Evolutionary conservation across 2,888 invertebrate genomes (phyloP), one percentile per base, ranked within the genome.

Genomic region (Cataglyphis altisquamis): DNA sequence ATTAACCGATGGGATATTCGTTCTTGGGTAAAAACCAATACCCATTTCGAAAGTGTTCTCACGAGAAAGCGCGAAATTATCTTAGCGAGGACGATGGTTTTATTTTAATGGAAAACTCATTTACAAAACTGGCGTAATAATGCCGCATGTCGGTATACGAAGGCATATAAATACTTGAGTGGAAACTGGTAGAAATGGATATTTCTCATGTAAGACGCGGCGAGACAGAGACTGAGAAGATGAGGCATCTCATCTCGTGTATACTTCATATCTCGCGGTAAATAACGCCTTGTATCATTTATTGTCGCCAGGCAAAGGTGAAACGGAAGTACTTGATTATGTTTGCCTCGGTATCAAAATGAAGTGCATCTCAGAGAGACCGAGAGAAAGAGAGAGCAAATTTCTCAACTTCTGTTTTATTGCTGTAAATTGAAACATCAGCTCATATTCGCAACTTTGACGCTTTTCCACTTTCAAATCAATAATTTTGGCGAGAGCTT

Each of bases 201-300:
- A 87, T 82, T 84, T 63, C 81, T 84, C 73, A 68, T 10, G 83
- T 73, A 84, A 82, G 72, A 72, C 57, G 62, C 32, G 9, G 77
- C 29, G 41, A 36, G 70, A 73, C 25, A 66, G 77, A 60, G 64
- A n/a, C 75, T 45, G 77, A 78, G 73, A 81, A 68, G 68, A 41
- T 21, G 68, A 73, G 62, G 60, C 75, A 87, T 48, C 75, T 88
- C 86, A 57, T 86, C 84, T 88, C 81, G 74, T 18, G 87, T 90
- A 87, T 87, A 86, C 89, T 90, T 89, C 90, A 87, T 90, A 90
- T 90, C 88, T 90, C 57, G 80, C 57, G 88, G 89, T 89, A 90
- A 90, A 90, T 89, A 90, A 87, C 85, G 84, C 84, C 87, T 87
- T 87, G 88, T 88, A 88, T 89, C 89, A 89, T 90, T 90, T 90